Conservation (phyloP, 2,888 invertebrate species). For the Mimumesa dahlbomi region DNA sequence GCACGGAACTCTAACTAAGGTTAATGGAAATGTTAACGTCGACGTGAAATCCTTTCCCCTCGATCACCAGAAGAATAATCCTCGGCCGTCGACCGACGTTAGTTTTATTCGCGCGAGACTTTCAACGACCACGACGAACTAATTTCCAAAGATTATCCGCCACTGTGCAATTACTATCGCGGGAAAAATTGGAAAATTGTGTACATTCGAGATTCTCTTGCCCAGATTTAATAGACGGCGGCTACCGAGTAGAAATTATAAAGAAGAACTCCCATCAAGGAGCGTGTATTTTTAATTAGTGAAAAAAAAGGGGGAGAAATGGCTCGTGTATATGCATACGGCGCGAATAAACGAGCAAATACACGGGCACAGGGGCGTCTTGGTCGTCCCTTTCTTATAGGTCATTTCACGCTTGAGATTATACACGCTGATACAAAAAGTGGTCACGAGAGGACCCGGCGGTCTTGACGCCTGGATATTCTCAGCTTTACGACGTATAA, state of each 20-base stretch:
- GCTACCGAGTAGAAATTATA: no score
- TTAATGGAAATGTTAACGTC: slow-evolving; percentile 66
- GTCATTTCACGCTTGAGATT: slow-evolving; percentile 59
- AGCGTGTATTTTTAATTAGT: no score
- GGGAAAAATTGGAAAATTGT: no score
- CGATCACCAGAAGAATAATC: background rate
- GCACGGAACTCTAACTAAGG: slow-evolving; percentile 47
- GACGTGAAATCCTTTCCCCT: slow-evolving; percentile 42
- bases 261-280: no score
- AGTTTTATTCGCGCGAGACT: slow-evolving; percentile 4
- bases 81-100: background rate
- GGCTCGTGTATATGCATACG: no score
- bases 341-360: slow-evolving; percentile 28
- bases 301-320: no score
- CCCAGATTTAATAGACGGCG: no score
- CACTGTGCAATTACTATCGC: no score
- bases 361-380: slow-evolving; percentile 8
- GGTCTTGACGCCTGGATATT: slow-evolving; percentile 50
- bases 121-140: background rate
- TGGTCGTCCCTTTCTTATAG: slow-evolving; percentile 28
- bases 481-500: slow-evolving; percentile 50
- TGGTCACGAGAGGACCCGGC: slow-evolving; percentile 14
- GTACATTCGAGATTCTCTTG: no score
- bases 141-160: no score
- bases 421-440: slow-evolving; percentile 46